These are phyloP conservation scores for Orycteropus afer DNA, from an alignment of 2,113 vertebrate species.

Conservation along the genomic window DNA sequence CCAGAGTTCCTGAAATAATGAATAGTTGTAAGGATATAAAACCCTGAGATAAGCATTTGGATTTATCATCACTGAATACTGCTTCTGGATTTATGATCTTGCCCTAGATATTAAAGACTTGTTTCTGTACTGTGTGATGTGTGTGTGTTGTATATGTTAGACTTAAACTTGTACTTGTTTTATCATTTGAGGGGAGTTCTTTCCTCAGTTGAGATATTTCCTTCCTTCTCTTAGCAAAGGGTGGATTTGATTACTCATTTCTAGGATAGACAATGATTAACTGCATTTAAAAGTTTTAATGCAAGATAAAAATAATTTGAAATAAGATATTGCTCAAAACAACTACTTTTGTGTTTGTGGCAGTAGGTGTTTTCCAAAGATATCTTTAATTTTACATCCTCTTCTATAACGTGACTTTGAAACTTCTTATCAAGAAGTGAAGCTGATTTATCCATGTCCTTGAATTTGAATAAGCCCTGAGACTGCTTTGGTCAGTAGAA, in stretches of 20 bases:
- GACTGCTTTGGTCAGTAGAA: background rate
- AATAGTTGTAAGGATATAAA: background rate
- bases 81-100: background rate
- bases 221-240: conserved; percentile 5
- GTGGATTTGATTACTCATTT: background rate
- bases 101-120: background rate
- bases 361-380: background rate
- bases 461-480: background rate
- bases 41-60: background rate
- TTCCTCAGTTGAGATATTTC: background rate
- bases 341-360: background rate
- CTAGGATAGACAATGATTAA: background rate
- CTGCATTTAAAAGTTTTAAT: background rate
- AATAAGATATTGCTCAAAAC: conserved; percentile 5
- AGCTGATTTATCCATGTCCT: background rate
- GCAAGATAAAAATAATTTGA: background rate
- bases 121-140: background rate
- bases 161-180: background rate
- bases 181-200: background rate
- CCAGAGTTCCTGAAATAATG: background rate
- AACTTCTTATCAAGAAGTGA: background rate
- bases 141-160: background rate
- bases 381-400: background rate
- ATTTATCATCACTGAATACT: background rate
- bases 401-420: background rate